These are phyloP conservation scores for Melinaea menophilus DNA, from an alignment of 2,888 invertebrate genomes.

Conservation along the genomic window DNA sequence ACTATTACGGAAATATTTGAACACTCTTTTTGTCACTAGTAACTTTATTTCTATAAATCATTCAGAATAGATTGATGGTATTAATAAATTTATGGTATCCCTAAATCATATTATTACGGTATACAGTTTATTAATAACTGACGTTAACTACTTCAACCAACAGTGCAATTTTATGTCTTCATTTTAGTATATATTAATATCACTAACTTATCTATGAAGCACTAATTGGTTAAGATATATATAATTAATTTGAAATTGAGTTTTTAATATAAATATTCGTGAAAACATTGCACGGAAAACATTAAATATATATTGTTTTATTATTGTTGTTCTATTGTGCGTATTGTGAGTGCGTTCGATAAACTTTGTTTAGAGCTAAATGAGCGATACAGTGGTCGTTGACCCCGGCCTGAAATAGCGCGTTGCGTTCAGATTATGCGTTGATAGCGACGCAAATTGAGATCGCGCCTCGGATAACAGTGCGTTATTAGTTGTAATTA, in stretches of 20 bases:
- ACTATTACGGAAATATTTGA: too few species aligned
- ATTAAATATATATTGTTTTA: constrained; percentile 44
- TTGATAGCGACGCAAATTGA: constrained; percentile 54
- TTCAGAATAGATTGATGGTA: too few species aligned
- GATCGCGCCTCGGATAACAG: constrained; percentile 48
- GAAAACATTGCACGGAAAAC: constrained; percentile 23
- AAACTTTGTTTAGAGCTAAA: constrained; percentile 75
- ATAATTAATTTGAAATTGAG: too few species aligned
- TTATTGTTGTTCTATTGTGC: constrained; percentile 58
- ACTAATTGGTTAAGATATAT: constrained; percentile 17
- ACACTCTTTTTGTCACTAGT: too few species aligned
- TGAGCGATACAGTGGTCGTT: constrained; percentile 67
- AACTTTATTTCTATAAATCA: too few species aligned
- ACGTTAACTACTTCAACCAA: constrained; percentile 10
- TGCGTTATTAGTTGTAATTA: constrained; percentile 38
- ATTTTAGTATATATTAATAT: too few species aligned
- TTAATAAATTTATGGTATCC: too few species aligned
- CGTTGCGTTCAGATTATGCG: constrained; percentile 54
- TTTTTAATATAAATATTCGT: background rate
- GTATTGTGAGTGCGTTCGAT: constrained; percentile 64
- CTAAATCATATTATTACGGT: too few species aligned
- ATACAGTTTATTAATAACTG: constrained; percentile 11
- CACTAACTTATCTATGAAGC: constrained; percentile 18
- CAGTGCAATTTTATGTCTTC: constrained; percentile 12
- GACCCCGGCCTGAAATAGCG: constrained; percentile 61